Conservation (phyloP, 1,140 invertebrate species). For the Sinonovacula constricta region DNA sequence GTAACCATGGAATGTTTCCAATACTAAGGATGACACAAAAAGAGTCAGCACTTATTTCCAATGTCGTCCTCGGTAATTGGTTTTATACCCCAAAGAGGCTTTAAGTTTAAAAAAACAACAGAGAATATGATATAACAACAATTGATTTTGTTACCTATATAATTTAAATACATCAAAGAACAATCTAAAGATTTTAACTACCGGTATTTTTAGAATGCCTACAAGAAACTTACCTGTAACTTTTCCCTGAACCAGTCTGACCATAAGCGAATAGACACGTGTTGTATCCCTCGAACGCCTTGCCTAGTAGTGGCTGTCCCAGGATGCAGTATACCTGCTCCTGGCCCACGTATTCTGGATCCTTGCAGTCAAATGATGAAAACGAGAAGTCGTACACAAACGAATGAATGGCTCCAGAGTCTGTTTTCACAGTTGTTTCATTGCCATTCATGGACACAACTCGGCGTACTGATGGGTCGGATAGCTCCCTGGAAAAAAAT, state of each 20-base stretch:
- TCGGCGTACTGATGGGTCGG: slow-evolving; percentile 79
- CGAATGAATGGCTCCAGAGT: slow-evolving; percentile 79
- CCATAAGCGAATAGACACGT: slow-evolving; percentile 94
- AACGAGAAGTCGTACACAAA: slow-evolving; percentile 84
- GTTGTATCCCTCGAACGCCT: slow-evolving; percentile 79
- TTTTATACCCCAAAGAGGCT: too few relatives aligned
- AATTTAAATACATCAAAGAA: too few relatives aligned
- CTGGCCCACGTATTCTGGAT: slow-evolving; percentile 72
- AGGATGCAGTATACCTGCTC: slow-evolving; percentile 73
- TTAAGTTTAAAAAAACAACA: too few relatives aligned
- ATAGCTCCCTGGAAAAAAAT: slow-evolving; percentile 77
- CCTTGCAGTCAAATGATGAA: slow-evolving; percentile 80
- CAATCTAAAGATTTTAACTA: too few relatives aligned
- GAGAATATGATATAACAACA: too few relatives aligned
- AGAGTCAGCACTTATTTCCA: too few relatives aligned
- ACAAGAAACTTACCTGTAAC: slow-evolving; percentile 81
- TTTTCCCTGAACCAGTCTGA: slow-evolving; percentile 97
- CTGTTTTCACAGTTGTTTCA: slow-evolving; percentile 79
- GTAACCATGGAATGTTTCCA: too few relatives aligned
- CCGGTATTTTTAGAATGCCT: too few relatives aligned
- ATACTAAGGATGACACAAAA: too few relatives aligned
- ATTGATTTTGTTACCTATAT: too few relatives aligned
- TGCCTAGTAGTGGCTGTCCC: slow-evolving; percentile 75
- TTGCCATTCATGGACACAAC: slow-evolving; percentile 82
- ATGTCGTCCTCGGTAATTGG: too few relatives aligned